These are phyloP conservation scores for Takifugu bimaculatus DNA, from an alignment of 2,113 vertebrate genomes.

Conservation along the genomic window DNA sequence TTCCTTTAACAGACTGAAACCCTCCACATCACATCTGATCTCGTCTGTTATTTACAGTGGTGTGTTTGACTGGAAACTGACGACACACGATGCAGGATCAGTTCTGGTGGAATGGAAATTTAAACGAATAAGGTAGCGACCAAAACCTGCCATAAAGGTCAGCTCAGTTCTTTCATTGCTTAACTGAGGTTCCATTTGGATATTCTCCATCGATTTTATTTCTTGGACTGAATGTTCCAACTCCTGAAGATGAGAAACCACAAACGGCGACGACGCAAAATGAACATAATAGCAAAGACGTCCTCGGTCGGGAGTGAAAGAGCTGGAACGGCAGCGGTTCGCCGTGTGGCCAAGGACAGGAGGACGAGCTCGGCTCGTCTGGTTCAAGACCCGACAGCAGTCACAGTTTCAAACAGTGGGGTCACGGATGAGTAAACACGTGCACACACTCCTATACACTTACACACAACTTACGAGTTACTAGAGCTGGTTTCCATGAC, in stretches of 20 bases:
- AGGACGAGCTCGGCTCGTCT: slow-evolving; percentile 9
- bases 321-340: slow-evolving; percentile 2
- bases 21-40: neutral
- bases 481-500: slow-evolving; percentile 75
- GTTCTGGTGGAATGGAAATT: neutral
- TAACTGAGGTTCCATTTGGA: neutral
- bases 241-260: neutral
- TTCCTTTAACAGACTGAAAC: too few relatives aligned
- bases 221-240: neutral
- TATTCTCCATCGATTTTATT: neutral
- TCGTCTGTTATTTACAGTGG: neutral
- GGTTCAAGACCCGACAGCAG: slow-evolving; percentile 33
- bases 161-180: neutral
- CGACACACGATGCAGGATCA: neutral
- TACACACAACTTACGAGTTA: slow-evolving; percentile 60
- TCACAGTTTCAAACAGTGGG: slow-evolving; percentile 49
- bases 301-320: neutral
- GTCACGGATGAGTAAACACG: slow-evolving; percentile 48
- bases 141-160: neutral
- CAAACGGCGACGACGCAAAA: neutral
- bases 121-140: neutral
- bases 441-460: slow-evolving; percentile 8
- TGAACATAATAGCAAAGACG: neutral
- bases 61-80: neutral
- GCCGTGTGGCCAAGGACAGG: slow-evolving; percentile 37